Base-by-base conservation (phyloP, 1,140 invertebrate genomes). In the Drosophila baimaii region DNA sequence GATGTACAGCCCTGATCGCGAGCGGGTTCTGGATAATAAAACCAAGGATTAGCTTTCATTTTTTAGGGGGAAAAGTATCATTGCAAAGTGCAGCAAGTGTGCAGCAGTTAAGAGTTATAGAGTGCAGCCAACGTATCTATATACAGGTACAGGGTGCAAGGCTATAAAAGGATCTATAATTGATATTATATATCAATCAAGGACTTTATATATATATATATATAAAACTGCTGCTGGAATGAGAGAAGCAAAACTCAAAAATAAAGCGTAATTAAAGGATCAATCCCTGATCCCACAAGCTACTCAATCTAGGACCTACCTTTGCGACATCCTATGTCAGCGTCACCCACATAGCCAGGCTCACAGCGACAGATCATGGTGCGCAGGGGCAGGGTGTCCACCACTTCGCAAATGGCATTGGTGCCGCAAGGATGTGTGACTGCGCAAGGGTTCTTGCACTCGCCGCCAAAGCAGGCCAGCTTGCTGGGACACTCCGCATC, bases 301-400 rank as follows among this genome's bases (percentile, higher is more conserved):
- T 2, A 9, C 23, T 37, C 15, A 25, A 27, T 37, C 9, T 6
- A 12, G 4, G 23, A 31, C 83, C 56, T 47, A 86, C 96, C 95
- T 94, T 93, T 94, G 82, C 93, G 94, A 91, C 97, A 98, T 92
- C 95, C 94, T 55, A 95, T 94, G 75, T 97, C 96, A 10, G 97
- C 96, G 91, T 98, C 96, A 68, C 97, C 97, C 71, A 95, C 94
- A 91, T 95, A 97, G 56, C 96, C 96, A 55, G 94, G 95, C 51
- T 96, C 93, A 91, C 97, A 98, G 84, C 96, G 94, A 90, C 97
- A 98, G 44, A 96, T 95, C 95, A 98, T 97, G 17, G 97, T 97
- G 75, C 97, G 94, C 92, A 97, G 94, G 5, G 97, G 97, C 61
- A 98, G 91, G 3, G 96, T 97, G 82, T 98, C 95, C 8, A 97